These are phyloP conservation scores for Sarcophilus harrisii DNA, from an alignment of 2,797 vertebrate species.

Conservation along the genomic window DNA sequence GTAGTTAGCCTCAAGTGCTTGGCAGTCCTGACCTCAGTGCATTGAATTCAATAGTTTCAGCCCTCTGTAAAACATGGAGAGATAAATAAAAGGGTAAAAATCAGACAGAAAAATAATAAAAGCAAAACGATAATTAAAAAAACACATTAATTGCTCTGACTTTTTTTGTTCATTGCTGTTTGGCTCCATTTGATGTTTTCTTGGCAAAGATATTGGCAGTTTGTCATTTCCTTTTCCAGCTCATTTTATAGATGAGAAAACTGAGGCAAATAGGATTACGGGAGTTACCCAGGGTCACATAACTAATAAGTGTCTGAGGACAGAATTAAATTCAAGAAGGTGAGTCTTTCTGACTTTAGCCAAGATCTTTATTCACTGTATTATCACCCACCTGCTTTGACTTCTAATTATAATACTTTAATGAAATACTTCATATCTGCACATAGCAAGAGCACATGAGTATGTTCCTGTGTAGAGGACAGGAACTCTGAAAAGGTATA, in stretches of 20 bases:
- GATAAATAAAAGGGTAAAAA: not conserved
- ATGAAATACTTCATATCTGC: no score
- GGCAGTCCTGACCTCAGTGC: no score
- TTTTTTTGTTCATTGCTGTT: not conserved
- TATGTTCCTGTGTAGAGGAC: no score
- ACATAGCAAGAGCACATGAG: not conserved
- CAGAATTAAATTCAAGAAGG: not conserved
- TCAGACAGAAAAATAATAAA: not conserved
- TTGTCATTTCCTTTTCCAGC: no score
- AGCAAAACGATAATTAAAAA: not conserved
- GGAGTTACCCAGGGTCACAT: no score
- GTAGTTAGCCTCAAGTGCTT: no score
- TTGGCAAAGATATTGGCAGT: no score
- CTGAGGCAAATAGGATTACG: no score
- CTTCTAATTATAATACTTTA: not conserved
- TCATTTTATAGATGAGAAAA: no score
- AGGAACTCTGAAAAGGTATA: no score
- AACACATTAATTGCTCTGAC: not conserved
- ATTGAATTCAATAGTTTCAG: no score
- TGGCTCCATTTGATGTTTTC: not conserved
- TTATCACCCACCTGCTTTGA: not conserved
- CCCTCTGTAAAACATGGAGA: not conserved
- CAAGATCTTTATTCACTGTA: not conserved
- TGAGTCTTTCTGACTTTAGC: not conserved
- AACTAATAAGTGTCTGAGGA: no score